Evolutionary conservation across 2,888 invertebrate genomes (phyloP).

Genomic region (Zelleria hepariella): DNA sequence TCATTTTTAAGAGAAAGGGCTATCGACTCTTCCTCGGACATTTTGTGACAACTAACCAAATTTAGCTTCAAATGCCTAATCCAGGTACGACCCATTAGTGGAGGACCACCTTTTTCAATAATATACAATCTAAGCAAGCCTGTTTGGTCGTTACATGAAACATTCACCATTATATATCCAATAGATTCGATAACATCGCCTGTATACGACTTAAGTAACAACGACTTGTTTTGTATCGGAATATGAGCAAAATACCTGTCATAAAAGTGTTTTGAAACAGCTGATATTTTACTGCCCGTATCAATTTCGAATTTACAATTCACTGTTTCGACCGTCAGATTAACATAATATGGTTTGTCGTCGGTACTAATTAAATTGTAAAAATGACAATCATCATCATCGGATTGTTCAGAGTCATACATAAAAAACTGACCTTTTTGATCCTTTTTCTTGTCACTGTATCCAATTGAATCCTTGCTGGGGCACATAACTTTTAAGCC

Average conservation of each 20-base stretch:
- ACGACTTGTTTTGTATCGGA: slow-evolving; percentile 4
- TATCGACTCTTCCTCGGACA: not conserved
- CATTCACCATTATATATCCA: slow-evolving; percentile 11
- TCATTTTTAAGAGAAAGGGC: slow-evolving; percentile 4
- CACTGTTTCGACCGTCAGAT: not conserved
- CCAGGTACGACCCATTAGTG: slow-evolving; percentile 15
- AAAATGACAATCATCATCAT: not conserved
- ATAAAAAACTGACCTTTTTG: too few relatives aligned
- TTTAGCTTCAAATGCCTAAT: slow-evolving; percentile 14
- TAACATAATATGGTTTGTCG: not conserved
- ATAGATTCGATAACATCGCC: slow-evolving; percentile 11
- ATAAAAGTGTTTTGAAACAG: slow-evolving; percentile 15
- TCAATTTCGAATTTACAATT: slow-evolving; percentile 3
- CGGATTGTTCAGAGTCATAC: not conserved
- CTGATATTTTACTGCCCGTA: slow-evolving; percentile 17
- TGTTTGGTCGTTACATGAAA: not conserved
- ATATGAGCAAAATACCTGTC: slow-evolving; percentile 11
- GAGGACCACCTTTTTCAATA: slow-evolving; percentile 16
- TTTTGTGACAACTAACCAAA: slow-evolving; percentile 3
- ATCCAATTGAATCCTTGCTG: not conserved
- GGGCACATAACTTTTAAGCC: not conserved
- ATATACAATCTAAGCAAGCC: slow-evolving; percentile 9
- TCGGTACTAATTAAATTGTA: not conserved
- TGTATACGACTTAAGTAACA: slow-evolving; percentile 12
- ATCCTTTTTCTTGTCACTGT: too few relatives aligned